A percentile compares a stretch with the other conserved stretches of the same genome.
phyloP scores from a whole-genome alignment of 1,140 invertebrate genomes.

The Cotesia typhae region DNA sequence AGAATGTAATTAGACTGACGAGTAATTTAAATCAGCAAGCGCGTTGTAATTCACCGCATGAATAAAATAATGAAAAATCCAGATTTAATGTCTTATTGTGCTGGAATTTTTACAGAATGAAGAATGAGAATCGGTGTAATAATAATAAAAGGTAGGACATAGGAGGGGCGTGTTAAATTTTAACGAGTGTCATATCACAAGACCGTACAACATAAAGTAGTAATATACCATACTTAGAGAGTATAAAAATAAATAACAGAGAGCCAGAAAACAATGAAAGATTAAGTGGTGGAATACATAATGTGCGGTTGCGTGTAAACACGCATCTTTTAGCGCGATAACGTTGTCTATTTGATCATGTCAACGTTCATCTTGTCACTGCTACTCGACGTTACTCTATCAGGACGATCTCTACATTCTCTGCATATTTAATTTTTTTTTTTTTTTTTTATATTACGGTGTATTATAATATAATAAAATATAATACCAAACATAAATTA shows the following conservation, averaged over 20 bases:
- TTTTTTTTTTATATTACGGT: not conserved
- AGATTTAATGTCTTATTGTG: not conserved
- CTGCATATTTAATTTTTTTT: not conserved
- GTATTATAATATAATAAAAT: conserved; percentile 5
- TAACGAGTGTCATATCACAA: no score
- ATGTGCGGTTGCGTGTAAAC: conserved; percentile 16
- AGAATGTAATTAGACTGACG: no score
- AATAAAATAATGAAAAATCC: not conserved
- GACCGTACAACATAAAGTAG: no score
- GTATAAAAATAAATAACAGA: not conserved
- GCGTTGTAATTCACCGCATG: not conserved
- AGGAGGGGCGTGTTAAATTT: not conserved
- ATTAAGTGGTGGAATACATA: conserved; percentile 8
- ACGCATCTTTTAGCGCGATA: not conserved
- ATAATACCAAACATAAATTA: no score
- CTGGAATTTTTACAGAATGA: not conserved
- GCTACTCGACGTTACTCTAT: conserved; percentile 26
- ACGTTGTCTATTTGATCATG: conserved; percentile 21
- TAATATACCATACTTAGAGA: not conserved
- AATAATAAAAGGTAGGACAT: not conserved
- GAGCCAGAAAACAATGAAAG: not conserved
- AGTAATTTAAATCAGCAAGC: no score
- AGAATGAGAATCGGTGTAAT: not conserved
- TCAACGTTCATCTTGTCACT: conserved; percentile 18
- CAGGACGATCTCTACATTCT: not conserved